Percentiles rank a stretch among this genome's conserved stretches.
Evolutionary conservation across 2,113 vertebrate genomes (phyloP).

Genomic region (Petrocephalus zakoni): DNA sequence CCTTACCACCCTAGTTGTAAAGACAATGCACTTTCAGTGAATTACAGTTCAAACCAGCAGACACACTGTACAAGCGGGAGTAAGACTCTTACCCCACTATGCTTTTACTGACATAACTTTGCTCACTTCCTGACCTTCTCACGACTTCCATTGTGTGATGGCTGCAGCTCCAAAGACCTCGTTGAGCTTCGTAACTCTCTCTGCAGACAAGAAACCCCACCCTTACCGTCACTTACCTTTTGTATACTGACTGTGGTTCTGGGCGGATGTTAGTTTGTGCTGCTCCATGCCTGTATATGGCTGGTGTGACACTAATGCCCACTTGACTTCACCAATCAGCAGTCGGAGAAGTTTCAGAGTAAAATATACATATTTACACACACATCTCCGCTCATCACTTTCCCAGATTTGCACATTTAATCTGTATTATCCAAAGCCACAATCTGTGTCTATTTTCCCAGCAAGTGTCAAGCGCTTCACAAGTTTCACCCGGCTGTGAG

Average conservation of each 20-base stretch:
- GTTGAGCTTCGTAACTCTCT: not conserved
- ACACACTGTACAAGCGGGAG: not conserved
- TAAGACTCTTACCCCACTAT: too few species aligned
- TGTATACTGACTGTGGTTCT: not conserved
- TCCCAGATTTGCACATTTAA: not conserved
- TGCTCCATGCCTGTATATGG: not conserved
- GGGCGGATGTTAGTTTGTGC: not conserved
- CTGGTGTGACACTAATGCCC: not conserved
- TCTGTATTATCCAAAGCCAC: not conserved
- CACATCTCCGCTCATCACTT: not conserved
- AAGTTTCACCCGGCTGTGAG: constrained; percentile 2
- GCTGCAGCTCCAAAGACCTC: not conserved
- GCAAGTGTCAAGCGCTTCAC: not conserved
- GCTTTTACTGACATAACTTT: not conserved
- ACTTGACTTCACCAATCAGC: not conserved
- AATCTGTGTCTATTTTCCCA: not conserved
- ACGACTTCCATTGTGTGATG: not conserved
- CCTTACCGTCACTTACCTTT: not conserved
- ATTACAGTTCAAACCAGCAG: not conserved
- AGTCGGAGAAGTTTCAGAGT: not conserved
- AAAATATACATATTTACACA: not conserved
- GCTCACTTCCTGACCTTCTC: not conserved
- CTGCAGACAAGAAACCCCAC: not conserved
- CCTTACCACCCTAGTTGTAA: not conserved
- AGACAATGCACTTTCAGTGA: not conserved